Percentiles rank a stretch among this genome's conserved stretches.
Evolutionary conservation across 2,797 vertebrate genomes (phyloP).

Genomic region (Fistularia commersonii): DNA sequence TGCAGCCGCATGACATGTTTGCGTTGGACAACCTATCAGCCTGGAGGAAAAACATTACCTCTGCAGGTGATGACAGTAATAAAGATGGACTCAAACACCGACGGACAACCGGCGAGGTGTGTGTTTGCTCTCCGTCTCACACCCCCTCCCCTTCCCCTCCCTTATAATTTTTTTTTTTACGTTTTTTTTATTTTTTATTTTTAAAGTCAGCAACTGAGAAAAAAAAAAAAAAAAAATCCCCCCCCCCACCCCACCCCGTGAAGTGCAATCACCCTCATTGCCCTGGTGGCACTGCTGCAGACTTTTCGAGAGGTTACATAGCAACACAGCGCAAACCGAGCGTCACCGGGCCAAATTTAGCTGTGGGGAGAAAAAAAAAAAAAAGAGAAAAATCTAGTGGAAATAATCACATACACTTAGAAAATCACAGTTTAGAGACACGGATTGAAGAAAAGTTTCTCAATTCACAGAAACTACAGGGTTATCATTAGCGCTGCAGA

Average conservation of each 20-base stretch:
- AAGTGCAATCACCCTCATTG: conserved; percentile 32
- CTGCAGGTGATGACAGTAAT: conserved; percentile 48
- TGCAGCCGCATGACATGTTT: conserved; percentile 35
- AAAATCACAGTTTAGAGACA: conserved; percentile 10
- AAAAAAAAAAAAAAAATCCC: conserved; percentile 12
- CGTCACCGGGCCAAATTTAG: conserved; percentile 50
- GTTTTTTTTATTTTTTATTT: neutral
- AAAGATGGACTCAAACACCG: conserved; percentile 52
- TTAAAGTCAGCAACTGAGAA: conserved; percentile 14
- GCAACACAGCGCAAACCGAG: conserved; percentile 33
- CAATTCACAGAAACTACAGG: too few relatives aligned
- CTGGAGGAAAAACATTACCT: conserved; percentile 37
- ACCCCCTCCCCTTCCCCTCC: neutral
- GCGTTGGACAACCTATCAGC: conserved; percentile 44
- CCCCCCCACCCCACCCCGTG: conserved; percentile 26
- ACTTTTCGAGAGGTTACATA: conserved; percentile 42
- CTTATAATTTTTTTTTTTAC: neutral
- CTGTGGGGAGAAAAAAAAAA: neutral
- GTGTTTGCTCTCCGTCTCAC: conserved; percentile 26
- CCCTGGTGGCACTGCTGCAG: conserved; percentile 6
- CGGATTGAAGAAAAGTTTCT: neutral
- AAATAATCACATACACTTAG: conserved; percentile 40
- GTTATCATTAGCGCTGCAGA: too few relatives aligned
- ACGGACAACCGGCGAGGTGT: conserved; percentile 27
- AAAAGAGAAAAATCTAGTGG: conserved; percentile 23